Conservation (phyloP, 2,113 vertebrate genomes). For the Zootoca vivipara region DNA sequence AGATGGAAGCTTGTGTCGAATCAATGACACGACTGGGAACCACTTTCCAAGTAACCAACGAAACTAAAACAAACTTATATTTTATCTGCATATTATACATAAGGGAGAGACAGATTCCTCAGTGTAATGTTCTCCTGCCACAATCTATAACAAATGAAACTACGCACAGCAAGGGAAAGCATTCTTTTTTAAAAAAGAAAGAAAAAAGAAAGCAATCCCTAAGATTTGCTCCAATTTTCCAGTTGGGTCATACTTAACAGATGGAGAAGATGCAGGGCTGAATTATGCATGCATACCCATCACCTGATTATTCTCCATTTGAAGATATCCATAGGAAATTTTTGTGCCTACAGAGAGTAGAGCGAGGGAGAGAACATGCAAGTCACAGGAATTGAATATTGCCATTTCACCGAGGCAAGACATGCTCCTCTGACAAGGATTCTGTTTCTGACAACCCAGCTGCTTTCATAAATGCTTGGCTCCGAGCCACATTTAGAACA, state of each 20-base stretch:
- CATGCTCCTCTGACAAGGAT: too few species aligned
- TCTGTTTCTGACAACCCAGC: too few species aligned
- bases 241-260: neutral
- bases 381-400: too few species aligned
- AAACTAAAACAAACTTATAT: constrained; percentile 20
- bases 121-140: neutral
- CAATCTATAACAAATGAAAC: neutral
- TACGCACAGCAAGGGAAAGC: neutral
- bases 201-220: neutral
- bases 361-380: neutral
- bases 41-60: neutral
- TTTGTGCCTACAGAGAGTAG: neutral
- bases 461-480: too few species aligned
- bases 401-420: too few species aligned
- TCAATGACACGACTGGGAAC: neutral
- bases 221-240: neutral
- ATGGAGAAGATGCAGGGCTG: neutral
- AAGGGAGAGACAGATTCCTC: neutral
- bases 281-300: neutral
- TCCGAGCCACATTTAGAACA: too few species aligned
- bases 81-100: constrained; percentile 4
- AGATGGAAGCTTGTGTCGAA: neutral
- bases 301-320: neutral
- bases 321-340: neutral
- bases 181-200: accelerated